Conservation (phyloP, 2,797 vertebrate species). For the Siniperca obscura region DNA sequence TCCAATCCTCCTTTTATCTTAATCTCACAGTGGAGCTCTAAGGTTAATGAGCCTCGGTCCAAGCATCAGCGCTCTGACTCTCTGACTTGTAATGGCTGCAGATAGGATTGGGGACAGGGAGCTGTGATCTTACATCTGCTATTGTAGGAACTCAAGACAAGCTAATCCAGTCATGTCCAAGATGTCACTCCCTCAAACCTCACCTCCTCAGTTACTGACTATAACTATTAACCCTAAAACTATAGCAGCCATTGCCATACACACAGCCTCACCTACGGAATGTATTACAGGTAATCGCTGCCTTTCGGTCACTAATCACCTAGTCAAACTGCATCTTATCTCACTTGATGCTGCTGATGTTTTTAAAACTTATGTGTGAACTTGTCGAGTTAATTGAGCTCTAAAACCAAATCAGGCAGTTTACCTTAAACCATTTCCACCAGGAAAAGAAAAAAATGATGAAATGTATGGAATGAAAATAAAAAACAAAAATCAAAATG, state of each 20-base stretch:
- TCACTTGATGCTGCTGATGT: too few relatives aligned
- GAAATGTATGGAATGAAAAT: background rate
- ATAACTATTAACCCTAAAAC: background rate
- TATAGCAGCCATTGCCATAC: background rate
- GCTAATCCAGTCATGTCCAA: slow-evolving; percentile 41
- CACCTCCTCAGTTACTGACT: background rate
- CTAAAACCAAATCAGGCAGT: background rate
- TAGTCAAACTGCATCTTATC: background rate
- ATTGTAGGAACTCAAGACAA: slow-evolving; percentile 1
- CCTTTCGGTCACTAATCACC: background rate
- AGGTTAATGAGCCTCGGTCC: slow-evolving; percentile 23
- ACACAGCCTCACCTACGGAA: background rate
- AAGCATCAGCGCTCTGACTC: background rate
- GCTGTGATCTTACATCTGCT: slow-evolving; percentile 19
- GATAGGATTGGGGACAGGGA: slow-evolving; percentile 39
- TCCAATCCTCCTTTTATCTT: slow-evolving; percentile 40
- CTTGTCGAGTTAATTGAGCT: background rate
- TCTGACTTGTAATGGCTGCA: slow-evolving; percentile 14
- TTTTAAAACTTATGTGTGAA: background rate
- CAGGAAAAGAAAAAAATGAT: background rate
- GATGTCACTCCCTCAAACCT: background rate
- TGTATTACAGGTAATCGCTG: background rate
- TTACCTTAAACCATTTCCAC: background rate
- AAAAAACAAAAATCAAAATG: background rate
- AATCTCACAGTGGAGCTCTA: slow-evolving; percentile 23